Base-by-base conservation (phyloP, 2,888 invertebrate species). In the Capitulum mitella region DNA sequence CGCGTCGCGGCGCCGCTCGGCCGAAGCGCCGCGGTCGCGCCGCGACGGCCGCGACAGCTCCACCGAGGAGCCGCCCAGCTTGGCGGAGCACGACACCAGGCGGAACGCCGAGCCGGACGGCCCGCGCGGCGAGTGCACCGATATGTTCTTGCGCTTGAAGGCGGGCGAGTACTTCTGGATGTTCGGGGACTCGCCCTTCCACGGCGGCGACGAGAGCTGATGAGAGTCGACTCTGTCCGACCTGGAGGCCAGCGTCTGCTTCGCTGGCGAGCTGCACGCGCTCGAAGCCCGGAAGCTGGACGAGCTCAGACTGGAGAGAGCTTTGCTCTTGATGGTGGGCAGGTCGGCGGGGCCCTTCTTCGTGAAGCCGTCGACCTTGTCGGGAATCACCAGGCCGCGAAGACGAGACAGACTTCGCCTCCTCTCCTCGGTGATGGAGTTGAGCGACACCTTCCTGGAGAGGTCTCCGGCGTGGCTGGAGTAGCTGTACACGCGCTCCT, bases 311-410 rank as follows among this genome's bases (percentile, higher is more conserved):
- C 40, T 40, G 26, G 77, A 32, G 51, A 89, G 89, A 83, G 91
- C 91, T 82, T 90, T 89, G 83, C 92, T 92, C 86, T 92, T 92
- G 78, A 95, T 94, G 88, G 92, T 93, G 1, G 94, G 93, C 83
- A 95, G 87, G 86, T 93, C 93, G 77, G 92, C 87, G 78, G 91
- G 89, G 58, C 90, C 89, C 34, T 90, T 90, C 32, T 80, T 79
- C 12, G 86, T 83, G 80, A 85, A 81, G 5, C 87, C 85, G 82
- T 89, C 87, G 40, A 88, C 86, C 80, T 89, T 88, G 83, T 95
- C 94, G 8, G 95, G 95, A 84, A 95, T 95, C 51, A 94, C 92
- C 83, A 95, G 87, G n/a, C 94, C 95, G 84, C 94, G 89, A 80
- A 95, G 86, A 86, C 94, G 95, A 3, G 93, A 93, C 86, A 94